Conservation (phyloP, 2,113 vertebrate genomes). For the Hiodon tergisus region DNA sequence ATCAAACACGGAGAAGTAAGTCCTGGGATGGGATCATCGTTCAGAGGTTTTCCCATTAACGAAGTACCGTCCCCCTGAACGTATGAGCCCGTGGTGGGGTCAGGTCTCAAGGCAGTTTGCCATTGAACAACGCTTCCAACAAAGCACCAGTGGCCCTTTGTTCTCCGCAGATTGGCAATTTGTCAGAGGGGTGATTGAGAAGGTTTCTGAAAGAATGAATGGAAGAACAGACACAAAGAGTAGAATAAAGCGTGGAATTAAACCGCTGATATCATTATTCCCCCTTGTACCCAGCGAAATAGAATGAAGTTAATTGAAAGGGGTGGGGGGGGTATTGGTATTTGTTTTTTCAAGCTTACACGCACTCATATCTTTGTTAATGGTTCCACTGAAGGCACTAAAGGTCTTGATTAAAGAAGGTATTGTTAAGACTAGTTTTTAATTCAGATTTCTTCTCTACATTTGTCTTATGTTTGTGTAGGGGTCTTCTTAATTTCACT, state of each 20-base stretch:
- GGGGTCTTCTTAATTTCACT: no score
- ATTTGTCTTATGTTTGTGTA: no score
- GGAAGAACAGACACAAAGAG: slow-evolving; percentile 1
- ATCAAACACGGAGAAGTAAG: slow-evolving; percentile 77
- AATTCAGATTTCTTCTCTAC: no score
- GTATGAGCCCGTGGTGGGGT: not conserved
- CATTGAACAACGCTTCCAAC: not conserved
- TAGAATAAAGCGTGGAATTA: slow-evolving; percentile 11
- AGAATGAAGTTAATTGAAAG: slow-evolving; percentile 5
- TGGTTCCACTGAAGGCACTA: no score
- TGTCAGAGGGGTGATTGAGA: slow-evolving; percentile 30
- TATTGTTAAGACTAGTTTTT: no score
- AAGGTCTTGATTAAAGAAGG: no score
- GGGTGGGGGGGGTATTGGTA: not conserved
- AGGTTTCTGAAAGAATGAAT: slow-evolving; percentile 12
- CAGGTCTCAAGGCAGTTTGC: not conserved
- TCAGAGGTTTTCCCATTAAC: slow-evolving; percentile 4
- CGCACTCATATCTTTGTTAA: no score
- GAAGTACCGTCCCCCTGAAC: not conserved
- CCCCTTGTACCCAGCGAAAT: not conserved
- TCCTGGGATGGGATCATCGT: slow-evolving; percentile 14
- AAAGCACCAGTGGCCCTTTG: slow-evolving; percentile 19
- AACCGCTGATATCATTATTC: slow-evolving; percentile 7
- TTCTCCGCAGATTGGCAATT: slow-evolving; percentile 20
- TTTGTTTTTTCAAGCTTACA: no score